These are phyloP conservation scores for Corythornis cristatus DNA, from an alignment of 2,113 vertebrate genomes.

Conservation along the genomic window DNA sequence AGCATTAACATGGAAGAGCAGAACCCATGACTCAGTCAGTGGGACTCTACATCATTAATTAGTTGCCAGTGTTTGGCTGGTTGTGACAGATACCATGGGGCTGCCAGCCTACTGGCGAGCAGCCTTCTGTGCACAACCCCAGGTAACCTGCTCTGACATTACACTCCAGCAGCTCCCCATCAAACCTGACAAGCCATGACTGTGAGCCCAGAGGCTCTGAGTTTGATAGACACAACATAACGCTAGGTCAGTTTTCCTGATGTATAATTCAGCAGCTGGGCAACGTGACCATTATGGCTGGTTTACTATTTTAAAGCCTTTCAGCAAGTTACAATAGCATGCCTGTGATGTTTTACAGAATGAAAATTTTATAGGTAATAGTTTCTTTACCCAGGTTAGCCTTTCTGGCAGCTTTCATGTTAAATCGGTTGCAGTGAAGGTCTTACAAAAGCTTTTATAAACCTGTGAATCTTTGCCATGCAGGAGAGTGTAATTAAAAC, in stretches of 20 bases:
- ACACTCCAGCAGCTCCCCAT: not conserved
- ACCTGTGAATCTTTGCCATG: not conserved
- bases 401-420: not conserved
- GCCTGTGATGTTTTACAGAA: not conserved
- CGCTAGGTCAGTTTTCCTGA: not conserved
- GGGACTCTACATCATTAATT: not conserved
- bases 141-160: not conserved
- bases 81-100: not conserved
- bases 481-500: not conserved
- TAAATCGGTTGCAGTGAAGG: not conserved
- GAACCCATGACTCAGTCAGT: not conserved
- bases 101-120: not conserved
- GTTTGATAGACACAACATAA: not conserved
- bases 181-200: constrained; percentile 16
- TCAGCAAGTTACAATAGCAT: not conserved
- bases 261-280: constrained; percentile 32
- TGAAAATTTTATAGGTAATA: not conserved
- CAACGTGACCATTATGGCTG: not conserved
- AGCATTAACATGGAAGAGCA: not conserved
- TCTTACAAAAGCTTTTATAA: not conserved
- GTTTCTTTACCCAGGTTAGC: not conserved
- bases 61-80: not conserved
- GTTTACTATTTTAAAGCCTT: constrained; percentile 30
- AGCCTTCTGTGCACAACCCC: not conserved
- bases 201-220: not conserved